phyloP scores from a whole-genome alignment of 2,888 invertebrate genomes.

The Pristionchus entomophagus region DNA sequence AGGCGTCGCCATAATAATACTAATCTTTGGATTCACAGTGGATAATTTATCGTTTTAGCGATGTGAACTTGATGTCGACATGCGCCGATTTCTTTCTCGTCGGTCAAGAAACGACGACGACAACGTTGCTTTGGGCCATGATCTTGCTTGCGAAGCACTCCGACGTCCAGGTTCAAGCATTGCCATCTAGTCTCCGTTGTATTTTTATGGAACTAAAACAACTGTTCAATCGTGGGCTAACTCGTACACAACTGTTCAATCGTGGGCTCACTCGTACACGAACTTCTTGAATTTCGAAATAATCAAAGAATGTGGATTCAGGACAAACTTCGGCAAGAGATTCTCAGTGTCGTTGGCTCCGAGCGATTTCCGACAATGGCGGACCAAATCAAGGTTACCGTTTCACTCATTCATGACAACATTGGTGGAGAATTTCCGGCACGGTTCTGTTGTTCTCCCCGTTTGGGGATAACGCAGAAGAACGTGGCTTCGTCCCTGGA shows the following conservation, averaged over 20 bases:
- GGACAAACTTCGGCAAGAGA: neutral
- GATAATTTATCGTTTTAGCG: neutral
- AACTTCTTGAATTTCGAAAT: neutral
- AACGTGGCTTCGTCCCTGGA: too few species aligned
- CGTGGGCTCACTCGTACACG: too few species aligned
- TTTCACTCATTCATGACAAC: too few species aligned
- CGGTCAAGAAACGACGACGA: neutral
- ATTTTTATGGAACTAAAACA: too few species aligned
- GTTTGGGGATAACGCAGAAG: too few species aligned
- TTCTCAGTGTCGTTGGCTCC: neutral
- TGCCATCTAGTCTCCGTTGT: neutral
- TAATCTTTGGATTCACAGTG: too few species aligned
- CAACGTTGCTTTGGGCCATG: neutral
- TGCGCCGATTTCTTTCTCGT: neutral
- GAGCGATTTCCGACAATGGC: neutral
- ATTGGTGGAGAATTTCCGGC: too few species aligned
- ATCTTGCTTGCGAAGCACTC: neutral
- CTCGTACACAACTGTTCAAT: too few species aligned
- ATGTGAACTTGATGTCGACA: neutral
- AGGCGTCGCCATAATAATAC: too few species aligned
- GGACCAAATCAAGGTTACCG: neutral
- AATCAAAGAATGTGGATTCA: neutral
- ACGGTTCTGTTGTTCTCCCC: too few species aligned
- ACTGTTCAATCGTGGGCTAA: too few species aligned
- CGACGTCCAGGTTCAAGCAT: neutral